Conservation (phyloP, 2,888 invertebrate genomes). For the Clostera curtula region DNA sequence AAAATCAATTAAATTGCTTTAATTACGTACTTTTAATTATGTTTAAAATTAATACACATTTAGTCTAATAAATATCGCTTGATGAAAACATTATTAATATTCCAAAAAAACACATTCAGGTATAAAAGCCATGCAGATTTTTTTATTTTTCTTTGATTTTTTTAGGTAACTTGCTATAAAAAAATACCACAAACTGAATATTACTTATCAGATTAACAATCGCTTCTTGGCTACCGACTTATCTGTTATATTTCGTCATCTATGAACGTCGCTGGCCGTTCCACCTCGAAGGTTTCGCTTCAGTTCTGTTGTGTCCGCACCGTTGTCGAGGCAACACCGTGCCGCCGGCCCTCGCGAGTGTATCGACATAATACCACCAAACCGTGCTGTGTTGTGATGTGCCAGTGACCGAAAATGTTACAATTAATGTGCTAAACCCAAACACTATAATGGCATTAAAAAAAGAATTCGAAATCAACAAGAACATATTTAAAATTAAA, state of each 20-base stretch:
- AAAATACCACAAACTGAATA: too few species aligned
- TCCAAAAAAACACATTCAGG: too few species aligned
- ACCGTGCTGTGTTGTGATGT: slow-evolving; percentile 25
- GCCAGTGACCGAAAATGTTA: slow-evolving; percentile 50
- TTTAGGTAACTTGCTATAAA: too few species aligned
- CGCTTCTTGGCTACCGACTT: slow-evolving; percentile 15
- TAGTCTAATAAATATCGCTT: too few species aligned
- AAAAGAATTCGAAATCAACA: slow-evolving; percentile 62
- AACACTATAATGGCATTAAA: slow-evolving; percentile 55
- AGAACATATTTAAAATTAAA: slow-evolving; percentile 57
- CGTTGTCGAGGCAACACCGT: slow-evolving; percentile 63
- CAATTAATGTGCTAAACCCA: slow-evolving; percentile 45
- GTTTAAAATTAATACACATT: too few species aligned
- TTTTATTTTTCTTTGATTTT: too few species aligned
- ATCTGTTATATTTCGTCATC: slow-evolving; percentile 31
- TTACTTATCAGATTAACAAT: neutral
- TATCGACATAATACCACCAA: slow-evolving; percentile 31
- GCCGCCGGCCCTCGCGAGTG: slow-evolving; percentile 31
- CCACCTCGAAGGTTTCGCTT: slow-evolving; percentile 39
- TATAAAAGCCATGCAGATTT: too few species aligned
- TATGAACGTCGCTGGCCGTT: slow-evolving; percentile 41
- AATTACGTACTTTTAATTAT: too few species aligned
- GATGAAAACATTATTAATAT: too few species aligned
- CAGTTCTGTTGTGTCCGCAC: slow-evolving; percentile 57
- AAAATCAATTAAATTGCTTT: too few species aligned